These are phyloP conservation scores for Eupithecia subfuscata DNA, from an alignment of 2,888 invertebrate genomes.

Conservation along the genomic window DNA sequence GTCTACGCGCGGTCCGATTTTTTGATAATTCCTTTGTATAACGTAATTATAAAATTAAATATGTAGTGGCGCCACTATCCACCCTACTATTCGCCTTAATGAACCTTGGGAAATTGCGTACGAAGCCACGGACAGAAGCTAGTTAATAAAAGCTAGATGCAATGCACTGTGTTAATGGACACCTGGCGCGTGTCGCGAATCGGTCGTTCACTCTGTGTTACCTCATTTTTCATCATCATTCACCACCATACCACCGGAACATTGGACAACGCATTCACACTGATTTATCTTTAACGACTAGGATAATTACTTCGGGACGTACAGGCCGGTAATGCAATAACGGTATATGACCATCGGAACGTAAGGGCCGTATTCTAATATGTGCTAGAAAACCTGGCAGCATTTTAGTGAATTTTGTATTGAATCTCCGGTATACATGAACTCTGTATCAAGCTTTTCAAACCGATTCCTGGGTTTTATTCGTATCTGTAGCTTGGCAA, in stretches of 20 bases:
- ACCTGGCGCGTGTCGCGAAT: conserved; percentile 72
- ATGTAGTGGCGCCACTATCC: no score
- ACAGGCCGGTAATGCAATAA: conserved; percentile 9
- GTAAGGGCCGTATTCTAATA: not conserved
- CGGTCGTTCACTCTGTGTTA: conserved; percentile 64
- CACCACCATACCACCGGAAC: conserved; percentile 32
- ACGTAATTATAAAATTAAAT: no score
- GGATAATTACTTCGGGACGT: conserved; percentile 19
- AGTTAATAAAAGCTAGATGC: not conserved
- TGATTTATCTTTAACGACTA: conserved; percentile 23
- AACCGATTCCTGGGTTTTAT: no score
- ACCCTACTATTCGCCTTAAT: no score
- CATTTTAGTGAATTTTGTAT: not conserved
- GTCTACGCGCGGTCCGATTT: no score
- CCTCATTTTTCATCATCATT: conserved; percentile 41
- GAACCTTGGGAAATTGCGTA: not conserved
- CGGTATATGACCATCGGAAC: conserved; percentile 11
- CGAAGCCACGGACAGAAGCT: not conserved
- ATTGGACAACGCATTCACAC: conserved; percentile 28
- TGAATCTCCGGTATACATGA: not conserved
- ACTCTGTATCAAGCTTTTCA: not conserved
- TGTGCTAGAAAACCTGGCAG: not conserved
- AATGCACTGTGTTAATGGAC: conserved; percentile 44
- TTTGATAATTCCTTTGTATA: no score
- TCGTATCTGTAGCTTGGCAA: no score